Evolutionary conservation across 2,113 vertebrate species (phyloP), one percentile per base, ranked within the genome.

Genomic region (Dicrurus megarhynchus): DNA sequence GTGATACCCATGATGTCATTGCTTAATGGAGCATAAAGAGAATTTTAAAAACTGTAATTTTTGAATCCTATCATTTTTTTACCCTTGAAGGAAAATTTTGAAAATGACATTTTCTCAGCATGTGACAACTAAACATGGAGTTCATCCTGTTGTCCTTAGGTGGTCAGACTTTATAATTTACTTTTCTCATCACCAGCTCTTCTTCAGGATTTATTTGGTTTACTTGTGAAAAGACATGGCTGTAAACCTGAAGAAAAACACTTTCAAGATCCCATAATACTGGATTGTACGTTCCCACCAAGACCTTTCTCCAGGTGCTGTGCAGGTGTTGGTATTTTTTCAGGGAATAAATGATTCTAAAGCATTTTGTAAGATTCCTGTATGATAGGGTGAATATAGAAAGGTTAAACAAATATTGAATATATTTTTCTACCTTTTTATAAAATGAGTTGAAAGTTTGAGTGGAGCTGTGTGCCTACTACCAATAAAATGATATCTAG

Each of bases 401-500:
- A 91, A 95, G 90, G 96, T 79, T 96, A 84, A 97, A 90, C 85
- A 97, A 87, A 97, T 97, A 96, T 32, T 91, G 93, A 98, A 83
- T 98, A 92, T 97, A 97, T 97, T 97, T 98, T 97, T 98, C 92
- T 98, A 98, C 94, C 97, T 98, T 97, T 97, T 98, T 98, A 89
- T 97, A 98, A 90, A 94, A 74, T 65, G 46, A 65, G 84, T 92
- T 91, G 64, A 47, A 91, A 93, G 73, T 93, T 94, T 92, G 88
- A 94, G 91, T 97, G 92, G 71, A 88, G 47, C 46, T 23, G 15
- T 76, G 65, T 84, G 70, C 17, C 75, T 91, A 2, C 65, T 95
- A 42, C 46, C 73, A 76, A 64, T 87, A 69, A 93, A 92, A 67
- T 70, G 85, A 55, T 95, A 47, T 49, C 55, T 95, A 78, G 83